Conservation (phyloP, 2,888 invertebrate species). For the Spodoptera exigua region DNA sequence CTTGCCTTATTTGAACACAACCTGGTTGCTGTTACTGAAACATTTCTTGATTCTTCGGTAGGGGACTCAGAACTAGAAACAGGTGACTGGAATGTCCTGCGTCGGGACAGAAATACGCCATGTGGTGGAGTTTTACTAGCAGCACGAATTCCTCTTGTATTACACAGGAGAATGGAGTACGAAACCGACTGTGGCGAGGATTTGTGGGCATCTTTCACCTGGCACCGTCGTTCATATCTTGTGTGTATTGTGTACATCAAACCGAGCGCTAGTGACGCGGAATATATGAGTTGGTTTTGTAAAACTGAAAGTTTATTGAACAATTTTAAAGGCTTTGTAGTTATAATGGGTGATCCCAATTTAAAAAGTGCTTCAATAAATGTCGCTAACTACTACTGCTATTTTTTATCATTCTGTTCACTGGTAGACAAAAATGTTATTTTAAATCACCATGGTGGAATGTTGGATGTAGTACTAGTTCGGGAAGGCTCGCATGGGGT, state of each 20-base stretch:
- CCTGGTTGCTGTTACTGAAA: constrained; percentile 3
- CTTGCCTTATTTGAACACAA: background rate
- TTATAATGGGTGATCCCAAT: constrained; percentile 2
- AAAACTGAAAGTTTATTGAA: constrained; percentile 10
- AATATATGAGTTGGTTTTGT: constrained; percentile 12
- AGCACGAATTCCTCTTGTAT: background rate
- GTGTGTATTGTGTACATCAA: constrained; percentile 1
- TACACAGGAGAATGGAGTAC: background rate
- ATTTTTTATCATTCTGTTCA: constrained; percentile 3
- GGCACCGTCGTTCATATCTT: background rate
- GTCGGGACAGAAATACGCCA: background rate
- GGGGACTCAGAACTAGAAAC: background rate
- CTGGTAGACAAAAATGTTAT: background rate
- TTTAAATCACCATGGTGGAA: background rate
- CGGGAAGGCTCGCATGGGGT: constrained; percentile 1
- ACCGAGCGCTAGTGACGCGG: constrained; percentile 6
- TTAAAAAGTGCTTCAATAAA: background rate
- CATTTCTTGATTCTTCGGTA: background rate
- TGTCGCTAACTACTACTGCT: background rate
- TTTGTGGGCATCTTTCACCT: background rate
- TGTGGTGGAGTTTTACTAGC: background rate
- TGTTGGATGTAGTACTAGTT: background rate
- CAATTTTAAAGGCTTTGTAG: constrained; percentile 5
- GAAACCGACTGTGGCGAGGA: background rate
- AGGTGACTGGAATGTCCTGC: background rate